A percentile compares a stretch with the other conserved stretches of the same genome.
phyloP scores from a whole-genome alignment of 1,140 invertebrate genomes.

The Condylostylus longicornis region DNA sequence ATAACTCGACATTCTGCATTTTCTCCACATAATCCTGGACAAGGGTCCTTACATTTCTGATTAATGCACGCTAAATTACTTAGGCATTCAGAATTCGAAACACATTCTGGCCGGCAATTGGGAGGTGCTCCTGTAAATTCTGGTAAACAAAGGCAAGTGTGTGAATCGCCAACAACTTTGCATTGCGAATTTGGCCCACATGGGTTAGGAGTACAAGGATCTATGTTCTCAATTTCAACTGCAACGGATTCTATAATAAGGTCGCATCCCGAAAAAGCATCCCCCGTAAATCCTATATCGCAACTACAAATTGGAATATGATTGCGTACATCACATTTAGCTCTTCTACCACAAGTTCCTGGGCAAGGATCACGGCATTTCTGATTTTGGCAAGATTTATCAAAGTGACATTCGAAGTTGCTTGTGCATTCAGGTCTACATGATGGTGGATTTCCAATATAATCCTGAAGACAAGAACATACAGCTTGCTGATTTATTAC shows the following conservation, averaged over 20 bases:
- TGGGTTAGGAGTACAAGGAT: conserved; percentile 50
- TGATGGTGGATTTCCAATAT: conserved; percentile 47
- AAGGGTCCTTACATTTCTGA: conserved; percentile 50
- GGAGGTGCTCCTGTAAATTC: conserved; percentile 51
- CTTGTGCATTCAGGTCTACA: conserved; percentile 52
- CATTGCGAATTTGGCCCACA: conserved; percentile 56
- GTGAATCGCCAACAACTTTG: conserved; percentile 37
- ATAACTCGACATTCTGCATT: conserved; percentile 51
- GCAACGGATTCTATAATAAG: too few species aligned
- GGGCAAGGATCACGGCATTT: conserved; percentile 54
- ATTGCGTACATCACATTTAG: conserved; percentile 47
- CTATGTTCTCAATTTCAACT: conserved; percentile 28
- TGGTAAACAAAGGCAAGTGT: conserved; percentile 46
- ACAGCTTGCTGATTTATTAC: conserved; percentile 44
- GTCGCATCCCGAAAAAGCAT: conserved; percentile 51
- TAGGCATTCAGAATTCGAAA: conserved; percentile 50
- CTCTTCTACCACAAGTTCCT: conserved; percentile 49
- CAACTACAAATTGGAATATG: conserved; percentile 54
- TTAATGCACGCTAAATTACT: conserved; percentile 37
- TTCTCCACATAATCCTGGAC: conserved; percentile 47
- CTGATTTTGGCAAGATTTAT: conserved; percentile 48
- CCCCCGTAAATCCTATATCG: conserved; percentile 46
- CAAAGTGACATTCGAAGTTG: conserved; percentile 45
- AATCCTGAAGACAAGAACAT: conserved; percentile 50
- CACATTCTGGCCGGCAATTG: conserved; percentile 51